Evolutionary conservation across 2,797 vertebrate genomes (phyloP).

Genomic region (Paguma larvata): DNA sequence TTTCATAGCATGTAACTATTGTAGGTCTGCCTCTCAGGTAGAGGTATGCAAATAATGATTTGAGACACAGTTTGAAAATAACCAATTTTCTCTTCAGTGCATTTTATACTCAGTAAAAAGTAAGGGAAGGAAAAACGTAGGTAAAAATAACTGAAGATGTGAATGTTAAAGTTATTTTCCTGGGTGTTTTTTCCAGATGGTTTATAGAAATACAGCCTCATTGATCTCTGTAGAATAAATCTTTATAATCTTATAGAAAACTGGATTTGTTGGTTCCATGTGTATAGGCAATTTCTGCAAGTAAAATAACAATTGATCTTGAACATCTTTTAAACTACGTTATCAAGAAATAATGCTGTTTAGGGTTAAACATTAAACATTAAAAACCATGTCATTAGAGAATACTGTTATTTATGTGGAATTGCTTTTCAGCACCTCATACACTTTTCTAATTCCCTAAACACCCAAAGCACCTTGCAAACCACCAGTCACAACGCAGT

Average conservation of each 20-base stretch:
- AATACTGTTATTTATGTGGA: conserved; percentile 10
- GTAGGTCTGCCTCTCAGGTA: background rate
- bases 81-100: background rate
- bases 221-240: background rate
- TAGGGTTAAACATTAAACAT: background rate
- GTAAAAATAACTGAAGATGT: background rate
- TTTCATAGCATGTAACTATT: background rate
- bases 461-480: background rate
- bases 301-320: background rate
- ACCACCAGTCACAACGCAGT: background rate
- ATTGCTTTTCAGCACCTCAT: background rate
- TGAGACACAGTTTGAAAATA: background rate
- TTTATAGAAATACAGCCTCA: conserved; percentile 41
- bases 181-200: background rate
- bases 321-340: background rate
- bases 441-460: background rate
- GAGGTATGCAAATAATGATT: background rate
- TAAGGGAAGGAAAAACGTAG: background rate
- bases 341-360: background rate
- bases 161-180: background rate
- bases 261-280: background rate
- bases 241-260: background rate
- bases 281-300: background rate
- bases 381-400: background rate
- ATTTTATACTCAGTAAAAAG: conserved; percentile 11